Evolutionary conservation across 2,888 invertebrate species (phyloP).

Genomic region (Eulithis testata): DNA sequence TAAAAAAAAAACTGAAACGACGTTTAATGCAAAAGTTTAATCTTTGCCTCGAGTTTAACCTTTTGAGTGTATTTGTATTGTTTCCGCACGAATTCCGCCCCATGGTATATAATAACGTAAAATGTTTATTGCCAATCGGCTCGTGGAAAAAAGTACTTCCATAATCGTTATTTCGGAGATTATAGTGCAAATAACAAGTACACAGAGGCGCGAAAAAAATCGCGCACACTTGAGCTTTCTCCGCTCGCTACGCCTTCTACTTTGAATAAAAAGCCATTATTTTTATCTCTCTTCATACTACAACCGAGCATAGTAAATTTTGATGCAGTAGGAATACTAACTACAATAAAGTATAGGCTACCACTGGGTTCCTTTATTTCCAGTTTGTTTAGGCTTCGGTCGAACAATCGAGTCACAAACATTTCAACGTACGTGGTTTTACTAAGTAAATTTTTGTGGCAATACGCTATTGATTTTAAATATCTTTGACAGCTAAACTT

Average conservation of each 20-base stretch:
- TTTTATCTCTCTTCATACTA: conserved; percentile 42
- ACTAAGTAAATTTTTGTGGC: too few species aligned
- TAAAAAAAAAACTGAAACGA: too few species aligned
- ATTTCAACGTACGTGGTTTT: too few species aligned
- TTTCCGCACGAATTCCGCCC: not conserved
- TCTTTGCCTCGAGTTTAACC: too few species aligned
- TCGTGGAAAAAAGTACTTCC: conserved; percentile 38
- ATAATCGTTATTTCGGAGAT: conserved; percentile 41
- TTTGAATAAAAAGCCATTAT: conserved; percentile 55
- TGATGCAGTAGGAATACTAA: conserved; percentile 8
- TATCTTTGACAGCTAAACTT: too few species aligned
- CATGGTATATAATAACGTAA: conserved; percentile 17
- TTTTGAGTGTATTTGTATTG: not conserved
- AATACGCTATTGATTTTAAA: too few species aligned
- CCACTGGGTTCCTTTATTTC: too few species aligned
- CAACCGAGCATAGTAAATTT: conserved; percentile 2
- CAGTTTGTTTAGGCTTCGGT: too few species aligned
- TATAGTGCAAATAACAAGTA: conserved; percentile 53
- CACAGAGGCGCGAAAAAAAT: conserved; percentile 58
- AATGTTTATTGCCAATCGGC: conserved; percentile 20
- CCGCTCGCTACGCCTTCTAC: conserved; percentile 32
- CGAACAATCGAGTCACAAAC: too few species aligned
- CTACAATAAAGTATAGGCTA: too few species aligned
- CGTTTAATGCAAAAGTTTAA: too few species aligned
- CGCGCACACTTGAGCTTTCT: conserved; percentile 42